Conservation (phyloP, 2,888 invertebrate genomes). For the Calliphora vomitoria region DNA sequence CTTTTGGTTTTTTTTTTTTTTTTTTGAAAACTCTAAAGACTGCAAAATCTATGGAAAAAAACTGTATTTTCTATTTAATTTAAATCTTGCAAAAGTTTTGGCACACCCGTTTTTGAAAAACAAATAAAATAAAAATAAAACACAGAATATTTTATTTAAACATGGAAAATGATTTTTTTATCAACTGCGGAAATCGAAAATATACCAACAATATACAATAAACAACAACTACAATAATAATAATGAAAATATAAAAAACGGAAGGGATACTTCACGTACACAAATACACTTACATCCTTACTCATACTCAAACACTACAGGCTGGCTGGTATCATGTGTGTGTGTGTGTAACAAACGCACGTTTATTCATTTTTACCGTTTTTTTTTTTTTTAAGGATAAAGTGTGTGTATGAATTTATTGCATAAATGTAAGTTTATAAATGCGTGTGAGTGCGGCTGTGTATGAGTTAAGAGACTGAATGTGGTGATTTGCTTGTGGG, state of each 20-base stretch:
- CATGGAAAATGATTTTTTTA: slow-evolving; percentile 66
- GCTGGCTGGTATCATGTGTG: too few relatives aligned
- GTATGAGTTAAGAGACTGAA: not conserved
- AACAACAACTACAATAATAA: slow-evolving; percentile 47
- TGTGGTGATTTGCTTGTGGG: slow-evolving; percentile 63
- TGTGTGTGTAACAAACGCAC: not conserved
- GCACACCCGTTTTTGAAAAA: not conserved
- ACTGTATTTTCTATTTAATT: not conserved
- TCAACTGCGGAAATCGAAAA: slow-evolving; percentile 71
- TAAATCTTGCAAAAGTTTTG: slow-evolving; percentile 35
- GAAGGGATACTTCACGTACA: slow-evolving; percentile 56
- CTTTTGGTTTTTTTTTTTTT: too few relatives aligned
- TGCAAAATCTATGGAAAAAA: too few relatives aligned
- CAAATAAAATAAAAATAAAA: not conserved
- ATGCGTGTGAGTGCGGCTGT: not conserved
- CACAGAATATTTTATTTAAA: slow-evolving; percentile 57
- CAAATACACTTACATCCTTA: slow-evolving; percentile 22
- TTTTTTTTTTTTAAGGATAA: too few relatives aligned
- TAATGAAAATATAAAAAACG: slow-evolving; percentile 41
- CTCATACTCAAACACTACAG: slow-evolving; percentile 5
- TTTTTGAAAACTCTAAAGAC: too few relatives aligned
- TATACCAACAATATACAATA: slow-evolving; percentile 52
- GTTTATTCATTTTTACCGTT: slow-evolving; percentile 1
- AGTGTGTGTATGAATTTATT: slow-evolving; percentile 44
- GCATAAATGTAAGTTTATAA: slow-evolving; percentile 7